Base-by-base conservation (phyloP, 2,113 vertebrate species). In the Barbus barbus region DNA sequence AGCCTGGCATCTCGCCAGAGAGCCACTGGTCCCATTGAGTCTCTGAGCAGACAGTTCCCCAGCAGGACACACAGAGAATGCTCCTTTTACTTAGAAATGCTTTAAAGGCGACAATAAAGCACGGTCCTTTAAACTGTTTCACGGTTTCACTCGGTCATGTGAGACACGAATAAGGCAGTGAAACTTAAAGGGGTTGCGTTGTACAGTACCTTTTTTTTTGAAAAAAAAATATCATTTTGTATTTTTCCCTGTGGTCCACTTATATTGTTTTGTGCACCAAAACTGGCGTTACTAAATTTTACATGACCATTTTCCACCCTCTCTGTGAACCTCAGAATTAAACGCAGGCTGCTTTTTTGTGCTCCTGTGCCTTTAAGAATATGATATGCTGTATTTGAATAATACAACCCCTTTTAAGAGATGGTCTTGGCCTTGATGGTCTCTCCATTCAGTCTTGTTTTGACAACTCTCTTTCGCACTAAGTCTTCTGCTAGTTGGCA, bases 1-100 rank as follows among this genome's bases (percentile, higher is more conserved):
- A 89, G 90, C 92, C 91, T 94, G 93, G 93, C 91, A 88, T 33
- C 88, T 90, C 91, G 93, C 94, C 93, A 95, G 92, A 94, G 94
- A 51, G 91, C 92, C 93, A 89, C 89, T 89, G 75, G 91, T 92
- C 93, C 93, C 89, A 86, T 75, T 92, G 92, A 90, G 92, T 63
- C 58, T 63, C 11, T 63, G 58, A 65, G 24, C 9, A 69, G 44
- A 51, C 78, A 81, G 60, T 48, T 81, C 44, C 78, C 24, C 61
- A 67, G 78, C 58, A 46, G 78, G 60, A 81, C 78, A 51, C 61
- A 93, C 89, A 93, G 92, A 93, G 93, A 94, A 93, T 84, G 89
- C 90, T 93, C 93, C 91, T 90, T 92, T 92, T 88, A 89, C 91
- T 91, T 91, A 93, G 92, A 93, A 92, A 89, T 93, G 93, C 93